Conservation (phyloP, 1,140 invertebrate genomes). For the Zaprionus lachaisei region DNA sequence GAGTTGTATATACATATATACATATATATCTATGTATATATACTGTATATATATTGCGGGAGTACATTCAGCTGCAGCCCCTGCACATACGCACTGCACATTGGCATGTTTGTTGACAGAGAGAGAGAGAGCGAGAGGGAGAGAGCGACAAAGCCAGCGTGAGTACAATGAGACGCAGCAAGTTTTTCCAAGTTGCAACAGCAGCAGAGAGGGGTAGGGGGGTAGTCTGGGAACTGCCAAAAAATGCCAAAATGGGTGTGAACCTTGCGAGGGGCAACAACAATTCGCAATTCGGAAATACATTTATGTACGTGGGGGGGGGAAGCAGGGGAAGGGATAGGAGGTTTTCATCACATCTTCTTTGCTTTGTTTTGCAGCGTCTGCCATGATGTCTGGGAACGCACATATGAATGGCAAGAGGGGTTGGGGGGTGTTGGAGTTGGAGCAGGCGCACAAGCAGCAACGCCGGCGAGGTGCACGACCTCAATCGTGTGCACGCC, state of each 20-base stretch:
- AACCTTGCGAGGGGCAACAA: constrained; percentile 55
- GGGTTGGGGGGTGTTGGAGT: not conserved
- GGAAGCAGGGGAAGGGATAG: not conserved
- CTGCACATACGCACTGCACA: constrained; percentile 6
- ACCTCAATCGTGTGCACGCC: constrained; percentile 75
- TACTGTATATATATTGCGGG: not conserved
- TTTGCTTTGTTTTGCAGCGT: constrained; percentile 52
- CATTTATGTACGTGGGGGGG: constrained; percentile 61
- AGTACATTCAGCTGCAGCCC: constrained; percentile 1
- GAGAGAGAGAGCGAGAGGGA: constrained; percentile 18
- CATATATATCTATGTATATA: constrained; percentile 13
- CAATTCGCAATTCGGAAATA: constrained; percentile 68
- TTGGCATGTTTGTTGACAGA: not conserved
- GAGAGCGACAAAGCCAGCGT: not conserved
- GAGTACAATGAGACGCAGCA: constrained; percentile 6
- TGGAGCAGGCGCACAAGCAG: constrained; percentile 72
- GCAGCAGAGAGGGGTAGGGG: not conserved
- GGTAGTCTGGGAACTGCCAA: constrained; percentile 51
- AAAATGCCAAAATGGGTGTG: constrained; percentile 50
- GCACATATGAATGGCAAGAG: constrained; percentile 54
- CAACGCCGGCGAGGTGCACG: constrained; percentile 69
- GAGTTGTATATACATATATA: constrained; percentile 8
- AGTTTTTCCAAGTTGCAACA: not conserved
- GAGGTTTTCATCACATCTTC: constrained; percentile 18
- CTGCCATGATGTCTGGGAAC: constrained; percentile 77